Percentiles rank a stretch among this genome's conserved stretches.
phyloP scores from a whole-genome alignment of 2,888 invertebrate genomes.

The Smittia sp. region DNA sequence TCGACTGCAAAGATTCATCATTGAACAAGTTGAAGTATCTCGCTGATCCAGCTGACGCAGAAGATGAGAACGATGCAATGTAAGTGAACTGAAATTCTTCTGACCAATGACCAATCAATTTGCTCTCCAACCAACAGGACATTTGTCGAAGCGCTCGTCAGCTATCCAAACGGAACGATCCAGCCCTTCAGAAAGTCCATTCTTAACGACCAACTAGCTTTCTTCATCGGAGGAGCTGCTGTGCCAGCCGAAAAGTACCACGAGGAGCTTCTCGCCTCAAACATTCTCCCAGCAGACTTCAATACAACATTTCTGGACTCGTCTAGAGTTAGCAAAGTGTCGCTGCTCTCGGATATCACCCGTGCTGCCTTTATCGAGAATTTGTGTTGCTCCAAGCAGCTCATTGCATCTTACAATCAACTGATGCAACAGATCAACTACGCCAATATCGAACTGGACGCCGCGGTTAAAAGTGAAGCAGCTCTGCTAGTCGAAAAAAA shows the following conservation, averaged over 20 bases:
- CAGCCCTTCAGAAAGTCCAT: background rate
- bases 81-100: background rate
- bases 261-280: background rate
- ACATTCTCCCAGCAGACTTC: background rate
- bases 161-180: background rate
- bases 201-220: background rate
- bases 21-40: background rate
- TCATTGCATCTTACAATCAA: background rate
- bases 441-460: too few relatives aligned
- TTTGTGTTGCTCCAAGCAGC: background rate
- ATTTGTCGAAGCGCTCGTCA: background rate
- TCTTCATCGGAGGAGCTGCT: background rate
- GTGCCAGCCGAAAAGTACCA: background rate
- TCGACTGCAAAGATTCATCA: background rate
- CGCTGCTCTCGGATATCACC: background rate
- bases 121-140: background rate
- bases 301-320: background rate
- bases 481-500: background rate
- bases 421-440: background rate
- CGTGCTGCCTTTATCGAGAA: background rate
- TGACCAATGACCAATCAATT: background rate
- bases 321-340: background rate
- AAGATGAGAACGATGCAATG: background rate
- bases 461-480: background rate
- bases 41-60: background rate